These are phyloP conservation scores for Paraescarpia echinospica DNA, from an alignment of 1,140 invertebrate genomes.

Conservation along the genomic window DNA sequence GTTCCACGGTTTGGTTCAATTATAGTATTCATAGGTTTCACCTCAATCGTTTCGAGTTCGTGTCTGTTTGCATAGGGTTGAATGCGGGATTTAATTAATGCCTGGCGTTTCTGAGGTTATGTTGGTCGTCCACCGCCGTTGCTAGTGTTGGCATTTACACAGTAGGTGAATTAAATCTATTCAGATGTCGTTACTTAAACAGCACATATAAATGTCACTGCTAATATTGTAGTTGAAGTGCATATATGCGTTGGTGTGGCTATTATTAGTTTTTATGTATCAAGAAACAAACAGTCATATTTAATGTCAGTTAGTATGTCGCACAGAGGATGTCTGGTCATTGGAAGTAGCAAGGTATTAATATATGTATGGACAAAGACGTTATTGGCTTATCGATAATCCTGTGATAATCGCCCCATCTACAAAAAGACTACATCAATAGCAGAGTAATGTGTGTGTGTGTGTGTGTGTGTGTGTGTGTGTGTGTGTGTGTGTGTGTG, in stretches of 20 bases:
- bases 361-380: too few species aligned
- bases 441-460: conserved; percentile 9
- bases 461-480: conserved; percentile 22
- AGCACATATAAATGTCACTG: neutral
- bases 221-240: too few species aligned
- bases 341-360: too few species aligned
- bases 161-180: neutral
- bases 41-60: neutral
- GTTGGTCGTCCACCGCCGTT: neutral
- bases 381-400: too few species aligned
- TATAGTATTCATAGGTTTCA: neutral
- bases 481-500: conserved; percentile 19
- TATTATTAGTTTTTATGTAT: too few species aligned
- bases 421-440: too few species aligned
- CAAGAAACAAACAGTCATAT: too few species aligned
- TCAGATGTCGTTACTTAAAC: neutral
- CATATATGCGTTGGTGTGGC: too few species aligned
- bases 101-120: neutral
- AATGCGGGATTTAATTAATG: neutral
- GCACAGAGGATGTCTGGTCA: too few species aligned
- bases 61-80: neutral
- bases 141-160: neutral
- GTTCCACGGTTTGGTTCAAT: neutral
- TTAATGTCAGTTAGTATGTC: too few species aligned
- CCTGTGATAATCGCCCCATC: too few species aligned